Percentiles rank a stretch among this genome's conserved stretches.
Conservation (phyloP, 2,888 invertebrate species). For the Chymomyza caudatula region DNA sequence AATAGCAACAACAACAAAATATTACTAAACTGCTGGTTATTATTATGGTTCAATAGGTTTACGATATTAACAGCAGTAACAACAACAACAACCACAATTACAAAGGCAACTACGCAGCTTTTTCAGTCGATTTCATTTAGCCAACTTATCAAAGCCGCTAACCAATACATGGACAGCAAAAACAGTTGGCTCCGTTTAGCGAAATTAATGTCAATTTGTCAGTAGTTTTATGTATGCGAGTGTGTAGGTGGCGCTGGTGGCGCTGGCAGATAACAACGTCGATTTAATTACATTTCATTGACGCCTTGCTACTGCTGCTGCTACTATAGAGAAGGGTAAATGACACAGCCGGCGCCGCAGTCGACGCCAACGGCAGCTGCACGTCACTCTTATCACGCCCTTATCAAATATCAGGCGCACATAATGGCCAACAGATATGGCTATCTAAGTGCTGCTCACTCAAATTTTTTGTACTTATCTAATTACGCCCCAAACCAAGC, state of each 20-base stretch:
- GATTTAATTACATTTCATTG: constrained; percentile 72
- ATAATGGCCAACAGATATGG: constrained; percentile 21
- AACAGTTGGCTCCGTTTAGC: constrained; percentile 7
- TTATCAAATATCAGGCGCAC: constrained; percentile 50
- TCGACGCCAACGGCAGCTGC: constrained; percentile 7
- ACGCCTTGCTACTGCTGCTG: constrained; percentile 25
- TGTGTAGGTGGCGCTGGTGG: constrained; percentile 17
- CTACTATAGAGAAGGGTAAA: neutral
- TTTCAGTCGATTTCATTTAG: neutral
- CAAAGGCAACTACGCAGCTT: neutral
- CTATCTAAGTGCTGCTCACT: neutral
- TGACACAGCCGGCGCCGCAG: neutral
- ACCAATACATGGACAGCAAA: constrained; percentile 1
- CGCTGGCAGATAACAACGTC: constrained; percentile 60
- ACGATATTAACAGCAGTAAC: neutral
- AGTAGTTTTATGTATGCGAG: constrained; percentile 9
- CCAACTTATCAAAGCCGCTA: constrained; percentile 5
- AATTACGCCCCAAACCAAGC: constrained; percentile 38
- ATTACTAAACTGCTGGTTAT: constrained; percentile 3
- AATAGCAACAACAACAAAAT: neutral
- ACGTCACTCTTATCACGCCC: constrained; percentile 50
- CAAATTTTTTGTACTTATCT: constrained; percentile 36
- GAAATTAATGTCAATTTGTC: constrained; percentile 30
- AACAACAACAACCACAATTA: neutral
- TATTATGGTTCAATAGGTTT: constrained; percentile 18